Evolutionary conservation across 2,113 vertebrate species (phyloP).

Genomic region (Prunella himalayana): DNA sequence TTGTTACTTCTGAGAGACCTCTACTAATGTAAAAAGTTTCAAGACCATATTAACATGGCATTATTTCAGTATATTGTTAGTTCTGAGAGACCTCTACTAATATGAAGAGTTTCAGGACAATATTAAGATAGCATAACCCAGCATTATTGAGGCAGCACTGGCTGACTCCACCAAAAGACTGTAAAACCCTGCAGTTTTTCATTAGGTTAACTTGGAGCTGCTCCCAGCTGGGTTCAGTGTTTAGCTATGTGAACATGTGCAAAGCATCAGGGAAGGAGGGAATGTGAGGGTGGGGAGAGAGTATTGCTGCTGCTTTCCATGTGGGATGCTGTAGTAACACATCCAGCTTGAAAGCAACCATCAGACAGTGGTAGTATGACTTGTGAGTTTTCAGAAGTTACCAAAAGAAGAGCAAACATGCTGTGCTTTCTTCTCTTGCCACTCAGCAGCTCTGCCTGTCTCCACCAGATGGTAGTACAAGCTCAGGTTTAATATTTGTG

Average conservation of each 20-base stretch:
- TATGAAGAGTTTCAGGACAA: not conserved
- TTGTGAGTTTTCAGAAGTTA: not conserved
- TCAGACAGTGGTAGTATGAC: not conserved
- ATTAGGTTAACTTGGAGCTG: not conserved
- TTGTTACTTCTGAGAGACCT: not conserved
- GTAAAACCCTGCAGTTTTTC: not conserved
- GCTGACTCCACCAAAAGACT: not conserved
- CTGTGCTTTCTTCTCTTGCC: not conserved
- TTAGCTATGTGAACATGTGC: accelerated
- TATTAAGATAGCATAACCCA: not conserved
- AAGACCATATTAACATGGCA: not conserved
- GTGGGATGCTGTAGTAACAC: accelerated
- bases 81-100: not conserved
- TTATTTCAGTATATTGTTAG: not conserved
- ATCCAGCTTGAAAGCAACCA: not conserved
- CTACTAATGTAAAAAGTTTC: not conserved
- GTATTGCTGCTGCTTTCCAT: not conserved
- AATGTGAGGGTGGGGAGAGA: not conserved
- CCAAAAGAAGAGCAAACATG: not conserved
- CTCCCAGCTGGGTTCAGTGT: not conserved
- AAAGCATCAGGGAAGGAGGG: not conserved
- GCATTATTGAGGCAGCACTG: not conserved
- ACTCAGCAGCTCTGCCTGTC: not conserved
- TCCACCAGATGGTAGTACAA: constrained; percentile 38
- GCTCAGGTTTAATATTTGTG: not conserved